Evolutionary conservation across 2,888 invertebrate species (phyloP).

Genomic region (Carpatolechia fugitivella): DNA sequence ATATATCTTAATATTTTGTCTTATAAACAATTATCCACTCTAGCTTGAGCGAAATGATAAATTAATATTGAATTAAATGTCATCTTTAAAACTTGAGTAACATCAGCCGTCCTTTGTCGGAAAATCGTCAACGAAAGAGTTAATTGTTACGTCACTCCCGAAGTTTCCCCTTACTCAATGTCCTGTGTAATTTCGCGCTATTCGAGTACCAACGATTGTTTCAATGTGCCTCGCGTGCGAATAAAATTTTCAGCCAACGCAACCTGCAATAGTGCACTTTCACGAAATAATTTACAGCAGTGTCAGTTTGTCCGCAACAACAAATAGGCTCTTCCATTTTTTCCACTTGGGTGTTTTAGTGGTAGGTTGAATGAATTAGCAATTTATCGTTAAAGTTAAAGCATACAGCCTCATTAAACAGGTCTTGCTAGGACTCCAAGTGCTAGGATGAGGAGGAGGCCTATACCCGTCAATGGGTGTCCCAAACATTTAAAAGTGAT

Average conservation of each 20-base stretch:
- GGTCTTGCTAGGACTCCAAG: too few species aligned
- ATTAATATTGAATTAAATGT: neutral
- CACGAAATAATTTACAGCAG: constrained; percentile 7
- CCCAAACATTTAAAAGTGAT: too few species aligned
- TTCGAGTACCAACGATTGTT: neutral
- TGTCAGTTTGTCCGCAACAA: neutral
- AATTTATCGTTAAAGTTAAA: too few species aligned
- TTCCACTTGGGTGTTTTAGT: neutral
- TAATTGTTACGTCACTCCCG: neutral
- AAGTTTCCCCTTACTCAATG: neutral
- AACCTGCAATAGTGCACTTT: constrained; percentile 9
- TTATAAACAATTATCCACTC: neutral
- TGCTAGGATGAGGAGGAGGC: too few species aligned
- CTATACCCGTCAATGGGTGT: too few species aligned
- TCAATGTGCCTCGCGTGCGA: neutral
- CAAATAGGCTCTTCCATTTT: neutral
- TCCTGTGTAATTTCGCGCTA: neutral
- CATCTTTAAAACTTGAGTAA: neutral
- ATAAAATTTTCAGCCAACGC: constrained; percentile 1
- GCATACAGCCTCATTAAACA: too few species aligned
- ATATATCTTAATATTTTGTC: too few species aligned
- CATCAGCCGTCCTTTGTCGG: neutral
- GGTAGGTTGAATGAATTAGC: too few species aligned
- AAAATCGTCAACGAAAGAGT: neutral
- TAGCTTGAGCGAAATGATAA: neutral